Evolutionary conservation across 2,797 vertebrate species (phyloP), one percentile per base, ranked within the genome.

Genomic region (Brachymystax lenok): DNA sequence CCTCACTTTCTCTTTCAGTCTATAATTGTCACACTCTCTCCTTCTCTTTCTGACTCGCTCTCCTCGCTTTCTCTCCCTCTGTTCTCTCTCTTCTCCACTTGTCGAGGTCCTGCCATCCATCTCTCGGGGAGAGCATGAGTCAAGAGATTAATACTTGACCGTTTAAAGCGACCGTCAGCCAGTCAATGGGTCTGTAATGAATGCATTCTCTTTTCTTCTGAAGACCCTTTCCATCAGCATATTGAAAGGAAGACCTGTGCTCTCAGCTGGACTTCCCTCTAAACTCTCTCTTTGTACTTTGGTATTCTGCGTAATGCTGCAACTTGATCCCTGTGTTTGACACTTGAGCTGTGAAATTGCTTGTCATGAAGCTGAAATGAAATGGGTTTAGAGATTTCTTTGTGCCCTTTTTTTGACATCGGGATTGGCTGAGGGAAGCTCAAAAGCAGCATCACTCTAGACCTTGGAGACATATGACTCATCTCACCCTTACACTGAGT

Each of bases 31-130:
- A 5, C 27, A 19, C 66, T 54, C 50, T 64, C 21, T 46, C 8
- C 1, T 28, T 24, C 28, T 35, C 40, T 40, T 40, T 40, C 3
- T 33, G 5, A 16, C 12, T 33, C 0, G 4, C 3, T 17, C 16
- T 19, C 16, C 0, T 16, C 66, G n/a, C 3, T 68, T 33, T 5
- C 40, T 74, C 3, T 74, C 52, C 3, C 56, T 71, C 73, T 40
- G 52, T 66, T 74, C 52, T 7, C 56, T 74, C 76, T 19, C 69
- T 66, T 40, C 67, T 69, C 68, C 10, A n/a, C 33, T 12, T 46
- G 35, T 21, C 35, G 4, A 35, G n/a, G 33, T 50, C 8, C 21
- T 21, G 12, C 68, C 21, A 21, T 70, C 35, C 40, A 12, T 50
- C 35, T 70, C 16, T 70, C 21, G 12, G 1, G 12, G 1, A 59